phyloP scores from a whole-genome alignment of 2,888 invertebrate species.

The Agrilus cyanescens region DNA sequence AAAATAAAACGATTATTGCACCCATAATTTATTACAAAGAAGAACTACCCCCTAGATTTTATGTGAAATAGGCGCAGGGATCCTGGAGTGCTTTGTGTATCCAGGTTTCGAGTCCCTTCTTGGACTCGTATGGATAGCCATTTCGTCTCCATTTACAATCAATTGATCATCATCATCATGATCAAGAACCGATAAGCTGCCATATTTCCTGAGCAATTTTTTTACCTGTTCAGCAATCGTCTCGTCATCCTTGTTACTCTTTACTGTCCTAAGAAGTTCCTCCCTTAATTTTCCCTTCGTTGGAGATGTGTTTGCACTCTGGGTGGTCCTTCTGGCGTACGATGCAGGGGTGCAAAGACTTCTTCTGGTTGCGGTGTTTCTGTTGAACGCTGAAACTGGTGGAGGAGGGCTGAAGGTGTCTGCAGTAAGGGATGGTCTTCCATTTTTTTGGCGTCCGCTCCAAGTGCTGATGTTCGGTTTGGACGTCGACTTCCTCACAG shows the following conservation, averaged over 20 bases:
- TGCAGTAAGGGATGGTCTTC: conserved; percentile 42
- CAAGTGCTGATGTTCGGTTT: conserved; percentile 51
- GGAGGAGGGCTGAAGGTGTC: conserved; percentile 45
- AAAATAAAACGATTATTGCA: too few relatives aligned
- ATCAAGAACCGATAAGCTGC: conserved; percentile 44
- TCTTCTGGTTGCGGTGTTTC: conserved; percentile 32
- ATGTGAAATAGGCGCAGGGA: conserved; percentile 36
- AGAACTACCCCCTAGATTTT: not conserved
- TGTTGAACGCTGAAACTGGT: conserved; percentile 20
- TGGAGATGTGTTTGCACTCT: conserved; percentile 49
- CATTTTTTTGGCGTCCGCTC: conserved; percentile 49
- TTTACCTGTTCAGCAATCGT: conserved; percentile 65
- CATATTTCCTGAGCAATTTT: conserved; percentile 50
- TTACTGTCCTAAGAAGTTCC: conserved; percentile 60
- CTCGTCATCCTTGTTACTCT: conserved; percentile 60
- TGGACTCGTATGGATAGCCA: conserved; percentile 32
- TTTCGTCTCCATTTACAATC: conserved; percentile 12
- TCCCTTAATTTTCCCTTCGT: conserved; percentile 52
- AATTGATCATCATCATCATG: conserved; percentile 49
- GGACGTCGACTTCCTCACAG: conserved; percentile 38
- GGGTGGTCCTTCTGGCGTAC: conserved; percentile 36
- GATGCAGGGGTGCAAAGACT: conserved; percentile 33
- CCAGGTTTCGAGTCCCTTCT: conserved; percentile 42
- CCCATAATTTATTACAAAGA: too few relatives aligned
- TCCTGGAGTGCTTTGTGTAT: conserved; percentile 35